A percentile compares a stretch with the other conserved stretches of the same genome.
These are phyloP conservation scores for Lithophane socia DNA, from an alignment of 2,888 invertebrate genomes.

Conservation along the genomic window DNA sequence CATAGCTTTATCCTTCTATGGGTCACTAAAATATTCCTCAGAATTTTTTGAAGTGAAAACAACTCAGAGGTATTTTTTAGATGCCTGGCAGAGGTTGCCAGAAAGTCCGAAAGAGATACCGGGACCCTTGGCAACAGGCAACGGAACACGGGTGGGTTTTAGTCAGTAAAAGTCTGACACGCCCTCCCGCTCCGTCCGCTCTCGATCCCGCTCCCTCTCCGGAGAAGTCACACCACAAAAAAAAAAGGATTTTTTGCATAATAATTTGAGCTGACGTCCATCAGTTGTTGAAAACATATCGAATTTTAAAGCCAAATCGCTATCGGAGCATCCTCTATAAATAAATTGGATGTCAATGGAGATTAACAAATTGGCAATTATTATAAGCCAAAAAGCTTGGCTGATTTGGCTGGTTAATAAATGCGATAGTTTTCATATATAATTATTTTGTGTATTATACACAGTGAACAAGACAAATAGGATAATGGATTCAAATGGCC, in stretches of 20 bases:
- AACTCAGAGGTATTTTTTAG: not conserved
- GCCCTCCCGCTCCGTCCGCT: too few species aligned
- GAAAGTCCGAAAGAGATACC: too few species aligned
- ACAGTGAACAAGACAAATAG: not conserved
- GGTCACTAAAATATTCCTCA: not conserved
- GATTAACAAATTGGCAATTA: slow-evolving; percentile 10
- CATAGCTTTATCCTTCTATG: too few species aligned
- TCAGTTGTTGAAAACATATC: not conserved
- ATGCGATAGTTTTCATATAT: not conserved
- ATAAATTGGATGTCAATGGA: not conserved
- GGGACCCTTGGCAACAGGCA: too few species aligned
- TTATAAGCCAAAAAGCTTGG: not conserved
- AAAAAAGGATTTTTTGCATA: not conserved
- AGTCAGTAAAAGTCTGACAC: too few species aligned
- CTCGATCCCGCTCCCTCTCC: too few species aligned
- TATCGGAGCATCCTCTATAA: not conserved
- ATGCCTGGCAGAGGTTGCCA: too few species aligned
- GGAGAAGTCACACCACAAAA: too few species aligned
- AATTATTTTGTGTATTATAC: not conserved
- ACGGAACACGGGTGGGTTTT: too few species aligned
- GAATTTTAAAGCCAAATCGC: not conserved
- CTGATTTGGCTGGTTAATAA: not conserved
- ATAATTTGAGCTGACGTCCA: not conserved
- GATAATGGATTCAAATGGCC: not conserved
- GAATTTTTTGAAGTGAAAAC: not conserved